These are phyloP conservation scores for Meghimatium bilineatum DNA, from an alignment of 2,888 invertebrate species.

Conservation along the genomic window DNA sequence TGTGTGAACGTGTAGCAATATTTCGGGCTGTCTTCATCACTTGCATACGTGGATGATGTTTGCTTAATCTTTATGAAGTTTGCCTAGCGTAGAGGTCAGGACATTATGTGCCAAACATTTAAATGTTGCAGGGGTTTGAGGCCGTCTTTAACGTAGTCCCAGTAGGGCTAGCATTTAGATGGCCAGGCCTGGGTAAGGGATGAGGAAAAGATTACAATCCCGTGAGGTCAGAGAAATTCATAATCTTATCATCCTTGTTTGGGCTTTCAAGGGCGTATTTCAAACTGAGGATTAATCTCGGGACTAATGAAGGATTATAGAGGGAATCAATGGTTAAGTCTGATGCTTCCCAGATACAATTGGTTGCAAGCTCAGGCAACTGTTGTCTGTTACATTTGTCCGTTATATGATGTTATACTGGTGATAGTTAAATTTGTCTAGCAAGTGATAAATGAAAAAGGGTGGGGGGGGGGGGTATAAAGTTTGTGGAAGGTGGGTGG, in stretches of 20 bases:
- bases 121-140: not conserved
- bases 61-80: not conserved
- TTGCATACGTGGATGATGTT: not conserved
- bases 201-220: not conserved
- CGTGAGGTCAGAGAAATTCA: not conserved
- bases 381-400: not conserved
- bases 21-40: not conserved
- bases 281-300: constrained; percentile 11
- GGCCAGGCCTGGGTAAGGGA: not conserved
- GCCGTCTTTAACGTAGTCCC: not conserved
- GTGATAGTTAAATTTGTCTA: too few species aligned
- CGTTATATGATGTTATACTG: too few species aligned
- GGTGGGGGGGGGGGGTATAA: too few species aligned
- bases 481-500: too few species aligned
- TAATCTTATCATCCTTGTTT: constrained; percentile 11
- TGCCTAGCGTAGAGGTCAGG: not conserved
- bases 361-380: not conserved
- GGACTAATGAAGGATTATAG: constrained; percentile 36
- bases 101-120: not conserved
- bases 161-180: not conserved
- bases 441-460: too few species aligned
- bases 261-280: constrained; percentile 2
- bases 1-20: too few species aligned
- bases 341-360: not conserved
- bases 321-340: not conserved